Conservation (phyloP, 1,140 invertebrate genomes). For the Drosophila ironensis region DNA sequence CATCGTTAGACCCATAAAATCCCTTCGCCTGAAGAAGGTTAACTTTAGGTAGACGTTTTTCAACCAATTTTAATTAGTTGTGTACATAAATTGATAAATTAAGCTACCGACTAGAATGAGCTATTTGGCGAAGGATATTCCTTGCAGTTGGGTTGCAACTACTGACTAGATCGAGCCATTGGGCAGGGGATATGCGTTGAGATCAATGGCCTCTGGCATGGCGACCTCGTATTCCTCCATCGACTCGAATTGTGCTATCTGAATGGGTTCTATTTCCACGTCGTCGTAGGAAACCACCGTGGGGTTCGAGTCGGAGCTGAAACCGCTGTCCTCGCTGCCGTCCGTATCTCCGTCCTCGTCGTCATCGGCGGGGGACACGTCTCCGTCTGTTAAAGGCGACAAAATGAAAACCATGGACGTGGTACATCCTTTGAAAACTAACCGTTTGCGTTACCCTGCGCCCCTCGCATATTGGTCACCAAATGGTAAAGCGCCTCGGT, state of each 20-base stretch:
- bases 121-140: not conserved
- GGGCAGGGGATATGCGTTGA: not conserved
- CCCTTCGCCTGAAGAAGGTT: conserved; percentile 73
- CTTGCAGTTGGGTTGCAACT: not conserved
- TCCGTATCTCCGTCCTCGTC: not conserved
- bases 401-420: too few species aligned
- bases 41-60: conserved; percentile 72
- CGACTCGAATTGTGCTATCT: not conserved
- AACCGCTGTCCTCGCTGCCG: not conserved
- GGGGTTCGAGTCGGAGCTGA: conserved; percentile 3
- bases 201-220: not conserved
- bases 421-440: not conserved
- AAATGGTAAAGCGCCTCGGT: conserved; percentile 52
- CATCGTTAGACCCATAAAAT: conserved; percentile 86
- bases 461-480: not conserved
- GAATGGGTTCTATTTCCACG: not conserved
- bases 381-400: not conserved
- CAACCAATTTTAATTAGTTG: conserved; percentile 26
- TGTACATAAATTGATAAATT: conserved; percentile 51
- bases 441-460: not conserved
- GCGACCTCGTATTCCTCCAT: not conserved
- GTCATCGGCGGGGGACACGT: not conserved
- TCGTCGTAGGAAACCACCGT: not conserved
- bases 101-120: too few species aligned
- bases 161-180: too few species aligned